Base-by-base conservation (phyloP, 2,113 vertebrate genomes). In the Phyllostomus hastatus region DNA sequence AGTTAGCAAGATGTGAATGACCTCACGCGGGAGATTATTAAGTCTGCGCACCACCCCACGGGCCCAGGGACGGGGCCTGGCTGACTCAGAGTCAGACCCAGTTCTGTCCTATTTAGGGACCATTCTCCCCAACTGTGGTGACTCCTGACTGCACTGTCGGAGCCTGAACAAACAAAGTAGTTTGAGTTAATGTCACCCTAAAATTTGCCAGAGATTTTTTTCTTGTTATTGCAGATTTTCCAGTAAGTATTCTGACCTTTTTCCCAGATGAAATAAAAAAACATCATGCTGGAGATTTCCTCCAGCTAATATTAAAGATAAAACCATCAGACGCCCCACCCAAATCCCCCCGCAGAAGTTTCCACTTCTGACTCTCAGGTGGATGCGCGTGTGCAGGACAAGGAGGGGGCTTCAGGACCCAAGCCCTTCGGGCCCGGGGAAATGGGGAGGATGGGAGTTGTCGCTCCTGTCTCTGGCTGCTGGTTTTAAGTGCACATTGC, bases 181-280 rank as follows among this genome's bases (percentile, higher is more conserved):
- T 72, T 78, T 16, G 0, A 41, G 22, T 89, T 95, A 95, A 83
- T 90, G 64, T 67, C 66, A 88, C 70, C n/a, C 46, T 96, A 89
- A 95, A 96, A 93, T 96, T 91, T 91, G 46, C 91, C 83, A 85
- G 70, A 69, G 24, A 26, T 72, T 22, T 82, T 95, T 72, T 66
- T 33, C 75, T 54, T 57, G 4, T 90, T 91, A 83, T 93, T 91
- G 94, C 72, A 78, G 20, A 88, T 95, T 95, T 97, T 95, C 83
- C 75, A 95, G 4, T 92, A 95, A 97, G 70, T 94, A 57, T 83
- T 80, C 33, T 96, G 97, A 98, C 88, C 86, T 97, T 97, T 97
- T 22, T 94, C 46, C 50, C 41, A 81, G 87, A 95, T 78, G 61
- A 87, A 96, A 93, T 92, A 59, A 78, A 94, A 96, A 95, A 91